phyloP scores from a whole-genome alignment of 2,797 vertebrate species.

The Halcyon badia region DNA sequence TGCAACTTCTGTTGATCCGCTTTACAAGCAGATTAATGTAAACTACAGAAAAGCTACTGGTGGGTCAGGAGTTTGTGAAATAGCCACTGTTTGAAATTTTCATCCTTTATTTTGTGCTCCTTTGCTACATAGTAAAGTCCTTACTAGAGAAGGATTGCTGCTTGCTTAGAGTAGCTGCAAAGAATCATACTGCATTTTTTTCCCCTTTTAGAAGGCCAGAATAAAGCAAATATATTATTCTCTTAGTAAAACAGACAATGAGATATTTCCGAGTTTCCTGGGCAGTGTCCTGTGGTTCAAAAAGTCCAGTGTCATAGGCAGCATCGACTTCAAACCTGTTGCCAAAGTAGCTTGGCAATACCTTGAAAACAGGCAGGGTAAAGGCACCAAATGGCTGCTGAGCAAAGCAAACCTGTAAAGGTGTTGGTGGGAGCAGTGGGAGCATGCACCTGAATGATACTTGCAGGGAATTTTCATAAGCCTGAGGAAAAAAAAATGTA shows the following conservation, averaged over 20 bases:
- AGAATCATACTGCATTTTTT: background rate
- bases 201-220: background rate
- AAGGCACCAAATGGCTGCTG: background rate
- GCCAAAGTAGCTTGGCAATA: background rate
- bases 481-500: background rate
- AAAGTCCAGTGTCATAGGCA: background rate
- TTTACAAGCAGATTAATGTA: slow-evolving; percentile 8
- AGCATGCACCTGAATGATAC: background rate
- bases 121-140: background rate
- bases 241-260: background rate
- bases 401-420: background rate
- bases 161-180: background rate
- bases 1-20: background rate
- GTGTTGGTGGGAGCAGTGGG: background rate
- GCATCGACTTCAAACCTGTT: background rate
- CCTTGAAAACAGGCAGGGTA: background rate
- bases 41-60: background rate
- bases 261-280: background rate
- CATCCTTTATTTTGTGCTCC: background rate
- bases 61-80: background rate
- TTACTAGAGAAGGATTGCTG: background rate
- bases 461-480: background rate
- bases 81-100: background rate
- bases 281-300: background rate
- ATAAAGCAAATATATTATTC: background rate